Base-by-base conservation (phyloP, 2,888 invertebrate species). In the Entomobrya proxima region DNA sequence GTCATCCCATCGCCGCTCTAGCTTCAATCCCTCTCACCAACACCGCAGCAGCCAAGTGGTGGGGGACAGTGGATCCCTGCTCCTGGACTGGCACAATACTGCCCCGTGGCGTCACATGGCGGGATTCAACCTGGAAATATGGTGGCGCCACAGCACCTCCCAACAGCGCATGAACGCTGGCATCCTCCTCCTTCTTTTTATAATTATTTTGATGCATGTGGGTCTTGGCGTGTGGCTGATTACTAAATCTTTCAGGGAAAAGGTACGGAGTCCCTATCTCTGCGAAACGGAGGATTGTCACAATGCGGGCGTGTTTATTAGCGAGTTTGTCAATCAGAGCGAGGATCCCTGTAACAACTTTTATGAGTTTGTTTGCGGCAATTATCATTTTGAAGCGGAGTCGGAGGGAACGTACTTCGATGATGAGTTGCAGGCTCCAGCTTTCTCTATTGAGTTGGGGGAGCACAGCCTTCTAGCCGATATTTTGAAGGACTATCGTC, bases 281-380 rank as follows among this genome's bases (percentile, higher is more conserved):
- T 86, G 86, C 55, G 9, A 30, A 0, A 64, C 58, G 11, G 6
- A 18, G 3, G 47, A 77, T 5, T 86, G 86, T 30, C 24, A 44
- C 0, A 61, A 77, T 11, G 69, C 77, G 13, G 61, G 69, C 27
- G 24, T 24, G 13, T 85, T 86, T 76, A 32, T 88, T 1, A 47
- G 18, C 0, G 44, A 50, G 9, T 50, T 82, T 7, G 86, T 87
- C 80, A 76, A 88, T n/a, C 18, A n/a, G 4, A 58, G 24, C 0
- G 85, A 74, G 0, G 52, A 85, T 11, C 87, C 88, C 5, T 88
- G 88, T 72, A 87, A 88, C 5, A 76, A 88, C 44, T 88, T 88
- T 81, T 88, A 88, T 52, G 61, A 79, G 58, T 85, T 86, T 72
- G 69, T 83, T 37, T 88, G 88, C 47, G 87, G 88, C 3, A 64